Evolutionary conservation across 37 sponge, comb jelly and placozoan genomes (phyloP).

Genomic region (Hexactinellida sp.): DNA sequence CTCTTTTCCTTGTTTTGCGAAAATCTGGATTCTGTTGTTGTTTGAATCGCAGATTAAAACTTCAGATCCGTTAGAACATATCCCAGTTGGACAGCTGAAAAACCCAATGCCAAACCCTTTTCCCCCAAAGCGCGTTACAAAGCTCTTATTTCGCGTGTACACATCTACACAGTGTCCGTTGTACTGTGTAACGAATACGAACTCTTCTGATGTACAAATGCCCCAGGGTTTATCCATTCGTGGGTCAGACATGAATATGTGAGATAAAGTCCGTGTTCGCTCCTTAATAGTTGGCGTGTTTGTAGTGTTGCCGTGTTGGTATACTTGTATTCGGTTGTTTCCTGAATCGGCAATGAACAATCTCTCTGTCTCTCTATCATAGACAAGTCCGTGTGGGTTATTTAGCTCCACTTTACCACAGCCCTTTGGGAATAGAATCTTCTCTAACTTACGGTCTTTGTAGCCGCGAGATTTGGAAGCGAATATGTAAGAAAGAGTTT

Average conservation of each 20-base stretch:
- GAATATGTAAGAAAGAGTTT: neutral
- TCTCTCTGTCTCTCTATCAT: neutral
- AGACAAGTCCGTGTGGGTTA: neutral
- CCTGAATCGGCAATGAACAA: neutral
- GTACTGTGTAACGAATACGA: neutral
- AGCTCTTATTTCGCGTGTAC: neutral
- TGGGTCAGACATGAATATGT: neutral
- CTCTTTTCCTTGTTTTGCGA: neutral
- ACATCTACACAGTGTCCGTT: slow-evolving; percentile 1
- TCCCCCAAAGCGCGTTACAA: neutral
- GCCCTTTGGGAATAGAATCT: neutral
- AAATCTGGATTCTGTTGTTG: neutral
- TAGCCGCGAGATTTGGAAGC: neutral
- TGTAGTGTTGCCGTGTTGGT: neutral
- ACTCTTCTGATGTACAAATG: neutral
- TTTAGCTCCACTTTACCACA: neutral
- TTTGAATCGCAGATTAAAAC: neutral
- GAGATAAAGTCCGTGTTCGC: neutral
- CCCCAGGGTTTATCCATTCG: neutral
- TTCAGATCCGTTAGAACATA: neutral
- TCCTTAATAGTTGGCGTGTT: neutral
- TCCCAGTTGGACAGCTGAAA: neutral
- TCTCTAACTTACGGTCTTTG: neutral
- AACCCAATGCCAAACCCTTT: neutral
- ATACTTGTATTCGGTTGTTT: neutral